A percentile compares a stretch with the other conserved stretches of the same genome.
Evolutionary conservation across 2,113 vertebrate genomes (phyloP).

Genomic region (Ivindomyrus marchei): DNA sequence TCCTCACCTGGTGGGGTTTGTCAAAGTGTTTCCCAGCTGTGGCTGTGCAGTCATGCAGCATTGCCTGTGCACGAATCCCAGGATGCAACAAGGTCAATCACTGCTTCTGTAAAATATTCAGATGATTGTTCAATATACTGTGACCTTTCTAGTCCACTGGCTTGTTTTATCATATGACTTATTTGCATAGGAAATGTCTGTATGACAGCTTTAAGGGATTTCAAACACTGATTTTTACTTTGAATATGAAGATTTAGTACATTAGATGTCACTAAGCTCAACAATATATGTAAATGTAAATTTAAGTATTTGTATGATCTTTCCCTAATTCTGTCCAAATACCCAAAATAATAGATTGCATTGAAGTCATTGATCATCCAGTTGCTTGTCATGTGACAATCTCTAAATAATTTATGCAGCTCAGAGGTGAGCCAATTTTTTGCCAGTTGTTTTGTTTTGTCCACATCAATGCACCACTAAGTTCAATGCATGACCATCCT

Average conservation of each 20-base stretch:
- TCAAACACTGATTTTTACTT: not conserved
- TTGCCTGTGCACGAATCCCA: conserved; percentile 32
- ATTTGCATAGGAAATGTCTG: not conserved
- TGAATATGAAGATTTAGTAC: not conserved
- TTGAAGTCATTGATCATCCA: not conserved
- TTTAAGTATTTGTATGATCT: not conserved
- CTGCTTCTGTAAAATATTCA: conserved; percentile 59
- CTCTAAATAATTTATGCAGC: not conserved
- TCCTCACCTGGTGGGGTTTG: conserved; percentile 42
- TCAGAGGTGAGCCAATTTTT: not conserved
- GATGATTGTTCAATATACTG: conserved; percentile 62
- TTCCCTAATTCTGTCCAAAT: not conserved
- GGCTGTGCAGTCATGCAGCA: conserved; percentile 54
- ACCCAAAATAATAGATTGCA: not conserved
- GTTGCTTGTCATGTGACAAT: not conserved
- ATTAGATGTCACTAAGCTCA: not conserved
- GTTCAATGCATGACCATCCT: too few species aligned
- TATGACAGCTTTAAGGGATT: not conserved
- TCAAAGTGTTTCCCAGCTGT: conserved; percentile 57
- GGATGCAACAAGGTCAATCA: conserved; percentile 42
- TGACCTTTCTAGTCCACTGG: conserved; percentile 56
- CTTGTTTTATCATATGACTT: conserved; percentile 31
- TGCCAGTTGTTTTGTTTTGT: too few species aligned
- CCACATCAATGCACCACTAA: too few species aligned
- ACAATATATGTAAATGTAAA: not conserved